Evolutionary conservation across 2,888 invertebrate species (phyloP).

Genomic region (Hypercompe scribonia): DNA sequence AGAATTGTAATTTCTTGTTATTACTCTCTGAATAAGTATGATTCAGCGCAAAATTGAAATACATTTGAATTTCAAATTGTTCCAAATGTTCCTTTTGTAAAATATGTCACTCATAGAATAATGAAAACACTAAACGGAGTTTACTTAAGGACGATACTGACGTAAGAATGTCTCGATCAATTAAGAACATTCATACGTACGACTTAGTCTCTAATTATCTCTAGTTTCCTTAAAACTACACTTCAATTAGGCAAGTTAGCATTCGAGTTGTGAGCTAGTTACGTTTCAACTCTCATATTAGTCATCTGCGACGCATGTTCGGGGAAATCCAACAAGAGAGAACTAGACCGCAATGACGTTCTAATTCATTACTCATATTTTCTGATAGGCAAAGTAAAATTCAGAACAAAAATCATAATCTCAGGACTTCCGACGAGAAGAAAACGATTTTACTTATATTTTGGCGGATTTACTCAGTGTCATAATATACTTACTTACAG

Average conservation of each 20-base stretch:
- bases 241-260: slow-evolving; percentile 79
- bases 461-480: background rate
- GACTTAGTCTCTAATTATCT: slow-evolving; percentile 78
- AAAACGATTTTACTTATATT: background rate
- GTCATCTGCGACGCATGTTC: slow-evolving; percentile 59
- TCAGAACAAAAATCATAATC: slow-evolving; percentile 16
- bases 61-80: slow-evolving; percentile 57
- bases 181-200: slow-evolving; percentile 71
- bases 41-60: slow-evolving; percentile 51
- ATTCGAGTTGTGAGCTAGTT: slow-evolving; percentile 36
- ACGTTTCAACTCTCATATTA: slow-evolving; percentile 68
- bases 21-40: slow-evolving; percentile 53
- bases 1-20: slow-evolving; percentile 58
- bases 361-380: slow-evolving; percentile 46
- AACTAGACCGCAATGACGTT: slow-evolving; percentile 46
- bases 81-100: slow-evolving; percentile 41
- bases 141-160: slow-evolving; percentile 49
- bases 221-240: slow-evolving; percentile 77
- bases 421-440: background rate
- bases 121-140: slow-evolving; percentile 38
- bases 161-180: slow-evolving; percentile 72
- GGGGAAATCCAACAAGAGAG: slow-evolving; percentile 73
- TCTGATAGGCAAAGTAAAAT: slow-evolving; percentile 22
- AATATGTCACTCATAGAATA: slow-evolving; percentile 35
- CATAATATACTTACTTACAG: background rate